Percentiles rank a stretch among this genome's conserved stretches.
These are phyloP conservation scores for Acanthurus lineatus DNA, from an alignment of 2,797 vertebrate species.

Conservation along the genomic window DNA sequence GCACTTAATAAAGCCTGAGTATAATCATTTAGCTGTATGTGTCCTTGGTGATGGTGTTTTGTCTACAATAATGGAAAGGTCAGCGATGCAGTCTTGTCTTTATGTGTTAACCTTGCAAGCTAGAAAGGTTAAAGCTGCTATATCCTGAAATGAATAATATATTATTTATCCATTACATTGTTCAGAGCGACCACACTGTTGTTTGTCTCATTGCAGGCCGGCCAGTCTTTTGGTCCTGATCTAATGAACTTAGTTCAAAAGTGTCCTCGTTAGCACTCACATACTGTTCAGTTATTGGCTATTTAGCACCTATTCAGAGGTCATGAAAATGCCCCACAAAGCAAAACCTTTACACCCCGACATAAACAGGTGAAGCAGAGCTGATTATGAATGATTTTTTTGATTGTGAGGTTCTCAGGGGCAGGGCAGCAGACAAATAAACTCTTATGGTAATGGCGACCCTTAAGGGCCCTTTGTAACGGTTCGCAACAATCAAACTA, in stretches of 20 bases:
- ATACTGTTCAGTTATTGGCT: conserved; percentile 10
- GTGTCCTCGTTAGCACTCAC: conserved; percentile 4
- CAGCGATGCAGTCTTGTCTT: conserved; percentile 6
- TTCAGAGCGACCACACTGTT: background rate
- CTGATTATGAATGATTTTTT: conserved; percentile 62
- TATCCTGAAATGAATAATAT: conserved; percentile 17
- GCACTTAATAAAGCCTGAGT: conserved; percentile 21
- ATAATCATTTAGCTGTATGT: conserved; percentile 6
- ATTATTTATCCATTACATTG: conserved; percentile 31
- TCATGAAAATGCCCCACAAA: conserved; percentile 14
- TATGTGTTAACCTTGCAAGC: conserved; percentile 43
- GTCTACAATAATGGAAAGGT: background rate
- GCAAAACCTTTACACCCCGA: conserved; percentile 19
- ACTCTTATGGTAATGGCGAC: conserved; percentile 44
- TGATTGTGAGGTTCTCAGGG: conserved; percentile 46
- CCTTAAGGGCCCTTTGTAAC: conserved; percentile 52
- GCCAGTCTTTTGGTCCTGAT: conserved; percentile 5
- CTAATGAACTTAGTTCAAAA: conserved; percentile 17
- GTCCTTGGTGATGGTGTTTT: conserved; percentile 43
- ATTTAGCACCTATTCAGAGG: conserved; percentile 26
- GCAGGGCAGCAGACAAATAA: conserved; percentile 34
- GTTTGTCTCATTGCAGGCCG: background rate
- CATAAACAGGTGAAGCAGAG: conserved; percentile 34
- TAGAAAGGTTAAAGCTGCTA: conserved; percentile 40
- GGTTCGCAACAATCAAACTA: conserved; percentile 41